phyloP scores from a whole-genome alignment of 2,113 vertebrate genomes.

The Leucosticte australis region DNA sequence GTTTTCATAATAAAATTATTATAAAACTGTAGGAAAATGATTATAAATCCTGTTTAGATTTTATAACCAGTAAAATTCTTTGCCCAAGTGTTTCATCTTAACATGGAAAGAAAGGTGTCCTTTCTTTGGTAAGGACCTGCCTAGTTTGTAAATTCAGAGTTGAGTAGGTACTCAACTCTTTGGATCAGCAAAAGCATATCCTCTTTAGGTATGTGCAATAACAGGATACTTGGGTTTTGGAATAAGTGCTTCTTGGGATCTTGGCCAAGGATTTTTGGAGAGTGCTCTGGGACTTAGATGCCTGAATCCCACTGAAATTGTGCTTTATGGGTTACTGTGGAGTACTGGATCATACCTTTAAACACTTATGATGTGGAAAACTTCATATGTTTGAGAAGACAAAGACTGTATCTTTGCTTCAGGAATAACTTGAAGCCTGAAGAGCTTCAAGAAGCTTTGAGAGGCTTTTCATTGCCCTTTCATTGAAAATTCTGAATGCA shows the following conservation, averaged over 20 bases:
- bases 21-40: neutral
- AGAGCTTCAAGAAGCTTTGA: neutral
- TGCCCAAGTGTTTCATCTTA: neutral
- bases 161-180: neutral
- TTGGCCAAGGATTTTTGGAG: slow-evolving; percentile 30
- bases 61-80: neutral
- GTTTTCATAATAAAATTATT: neutral
- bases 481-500: neutral
- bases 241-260: slow-evolving; percentile 21
- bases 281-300: neutral
- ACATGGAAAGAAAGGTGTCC: neutral
- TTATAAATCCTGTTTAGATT: neutral
- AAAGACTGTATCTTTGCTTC: neutral
- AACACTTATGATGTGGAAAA: neutral
- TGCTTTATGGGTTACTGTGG: neutral
- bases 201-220: neutral
- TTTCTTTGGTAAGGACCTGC: neutral
- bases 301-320: neutral
- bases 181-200: neutral
- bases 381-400: neutral
- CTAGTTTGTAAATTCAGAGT: neutral
- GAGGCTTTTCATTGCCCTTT: neutral
- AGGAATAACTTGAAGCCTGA: neutral
- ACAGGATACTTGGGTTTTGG: slow-evolving; percentile 5
- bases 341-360: neutral